Evolutionary conservation across 2,113 vertebrate species (phyloP).

Genomic region (Puma concolor): DNA sequence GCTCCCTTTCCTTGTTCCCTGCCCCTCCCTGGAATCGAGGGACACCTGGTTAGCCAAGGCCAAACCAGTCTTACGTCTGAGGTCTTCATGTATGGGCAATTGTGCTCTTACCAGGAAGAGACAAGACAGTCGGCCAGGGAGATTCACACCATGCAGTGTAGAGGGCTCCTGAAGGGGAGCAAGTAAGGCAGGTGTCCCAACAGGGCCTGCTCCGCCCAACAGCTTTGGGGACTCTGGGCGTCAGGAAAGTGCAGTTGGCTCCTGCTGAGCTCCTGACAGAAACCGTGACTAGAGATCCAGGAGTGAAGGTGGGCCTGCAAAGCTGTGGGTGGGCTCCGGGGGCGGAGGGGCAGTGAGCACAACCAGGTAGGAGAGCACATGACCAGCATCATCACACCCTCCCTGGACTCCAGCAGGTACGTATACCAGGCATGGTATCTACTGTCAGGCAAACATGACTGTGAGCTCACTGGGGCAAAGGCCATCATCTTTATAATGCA

Average conservation of each 20-base stretch:
- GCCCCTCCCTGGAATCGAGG: background rate
- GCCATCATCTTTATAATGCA: background rate
- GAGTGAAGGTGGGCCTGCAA: background rate
- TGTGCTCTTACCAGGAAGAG: too few relatives aligned
- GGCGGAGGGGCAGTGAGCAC: background rate
- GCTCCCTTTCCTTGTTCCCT: background rate
- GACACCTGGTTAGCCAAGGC: background rate
- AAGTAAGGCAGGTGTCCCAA: background rate
- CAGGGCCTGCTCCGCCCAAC: background rate
- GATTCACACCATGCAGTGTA: fast-evolving
- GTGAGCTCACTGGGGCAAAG: background rate
- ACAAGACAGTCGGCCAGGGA: background rate
- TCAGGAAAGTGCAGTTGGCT: background rate
- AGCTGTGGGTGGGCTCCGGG: background rate
- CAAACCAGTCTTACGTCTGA: background rate
- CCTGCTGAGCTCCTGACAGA: background rate
- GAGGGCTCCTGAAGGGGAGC: background rate
- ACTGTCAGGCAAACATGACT: background rate
- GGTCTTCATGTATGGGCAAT: background rate
- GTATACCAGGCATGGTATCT: background rate
- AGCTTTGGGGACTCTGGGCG: background rate
- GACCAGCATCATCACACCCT: background rate
- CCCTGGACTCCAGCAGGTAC: background rate
- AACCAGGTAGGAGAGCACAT: fast-evolving
- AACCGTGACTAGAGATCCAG: background rate